Conservation (phyloP, 1,140 invertebrate species). For the Ectropis grisescens region DNA sequence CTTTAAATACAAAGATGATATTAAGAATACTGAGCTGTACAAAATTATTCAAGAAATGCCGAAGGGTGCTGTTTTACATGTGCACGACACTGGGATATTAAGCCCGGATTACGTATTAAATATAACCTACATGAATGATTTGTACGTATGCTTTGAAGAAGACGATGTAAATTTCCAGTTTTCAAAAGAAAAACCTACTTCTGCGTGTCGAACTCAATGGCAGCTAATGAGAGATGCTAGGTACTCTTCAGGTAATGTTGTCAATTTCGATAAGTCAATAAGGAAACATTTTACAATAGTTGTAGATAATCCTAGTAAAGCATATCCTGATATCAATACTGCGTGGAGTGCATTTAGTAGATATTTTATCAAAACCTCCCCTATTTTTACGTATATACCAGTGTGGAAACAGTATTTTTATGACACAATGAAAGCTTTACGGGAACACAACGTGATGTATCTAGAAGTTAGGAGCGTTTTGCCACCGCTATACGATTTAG, state of each 20-base stretch:
- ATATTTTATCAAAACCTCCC: constrained; percentile 73
- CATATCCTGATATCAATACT: constrained; percentile 74
- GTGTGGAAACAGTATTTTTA: constrained; percentile 81
- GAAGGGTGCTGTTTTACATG: constrained; percentile 80
- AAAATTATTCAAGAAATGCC: constrained; percentile 77
- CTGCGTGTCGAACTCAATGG: constrained; percentile 56
- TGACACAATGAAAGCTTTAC: constrained; percentile 77
- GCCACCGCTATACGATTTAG: constrained; percentile 73
- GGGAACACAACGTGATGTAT: constrained; percentile 85
- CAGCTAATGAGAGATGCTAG: constrained; percentile 71
- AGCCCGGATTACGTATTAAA: constrained; percentile 77
- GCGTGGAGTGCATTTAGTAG: constrained; percentile 79
- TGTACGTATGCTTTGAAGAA: constrained; percentile 75
- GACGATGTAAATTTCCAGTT: constrained; percentile 25
- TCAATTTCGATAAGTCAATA: constrained; percentile 73
- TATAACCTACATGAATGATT: constrained; percentile 76
- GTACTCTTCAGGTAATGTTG: constrained; percentile 50
- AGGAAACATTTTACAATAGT: constrained; percentile 73
- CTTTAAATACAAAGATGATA: constrained; percentile 73
- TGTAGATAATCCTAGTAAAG: constrained; percentile 69
- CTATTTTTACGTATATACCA: constrained; percentile 78
- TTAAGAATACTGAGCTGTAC: constrained; percentile 75
- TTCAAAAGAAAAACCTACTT: constrained; percentile 40
- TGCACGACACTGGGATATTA: constrained; percentile 77
- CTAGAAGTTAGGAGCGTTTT: constrained; percentile 77